phyloP scores from a whole-genome alignment of 1,140 invertebrate species.

The Aradophagus sp. region DNA sequence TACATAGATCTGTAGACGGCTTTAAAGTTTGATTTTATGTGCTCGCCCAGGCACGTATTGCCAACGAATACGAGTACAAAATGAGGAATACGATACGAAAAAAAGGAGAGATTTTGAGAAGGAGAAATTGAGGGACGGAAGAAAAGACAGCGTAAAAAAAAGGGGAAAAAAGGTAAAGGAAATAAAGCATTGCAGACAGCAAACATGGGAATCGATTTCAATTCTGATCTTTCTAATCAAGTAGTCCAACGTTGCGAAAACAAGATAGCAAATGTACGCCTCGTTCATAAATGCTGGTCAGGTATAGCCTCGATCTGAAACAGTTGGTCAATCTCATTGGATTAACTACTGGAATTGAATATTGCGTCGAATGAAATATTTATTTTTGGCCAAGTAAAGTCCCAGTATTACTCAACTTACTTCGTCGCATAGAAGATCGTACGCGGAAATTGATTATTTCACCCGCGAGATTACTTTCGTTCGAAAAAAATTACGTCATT shows the following conservation, averaged over 20 bases:
- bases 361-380: conserved; percentile 54
- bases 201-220: conserved; percentile 65
- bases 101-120: conserved; percentile 50
- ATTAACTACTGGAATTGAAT: conserved; percentile 57
- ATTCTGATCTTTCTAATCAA: conserved; percentile 66
- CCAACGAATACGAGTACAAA: conserved; percentile 53
- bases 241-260: conserved; percentile 54
- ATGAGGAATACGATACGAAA: conserved; percentile 51
- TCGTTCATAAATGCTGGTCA: conserved; percentile 56
- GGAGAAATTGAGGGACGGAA: conserved; percentile 46
- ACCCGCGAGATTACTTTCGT: too few species aligned
- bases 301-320: conserved; percentile 49
- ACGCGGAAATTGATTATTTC: conserved; percentile 37
- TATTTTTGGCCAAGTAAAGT: conserved; percentile 49
- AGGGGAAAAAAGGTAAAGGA: too few species aligned
- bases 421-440: conserved; percentile 31
- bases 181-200: conserved; percentile 53
- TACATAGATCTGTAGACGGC: conserved; percentile 58
- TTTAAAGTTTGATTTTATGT: conserved; percentile 65
- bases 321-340: conserved; percentile 58
- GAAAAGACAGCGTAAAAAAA: conserved; percentile 52
- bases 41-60: conserved; percentile 56
- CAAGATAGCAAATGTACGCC: conserved; percentile 47
- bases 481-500: too few species aligned
- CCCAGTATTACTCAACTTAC: conserved; percentile 27